phyloP scores from a whole-genome alignment of 2,113 vertebrate species.

The Neotoma lepida region DNA sequence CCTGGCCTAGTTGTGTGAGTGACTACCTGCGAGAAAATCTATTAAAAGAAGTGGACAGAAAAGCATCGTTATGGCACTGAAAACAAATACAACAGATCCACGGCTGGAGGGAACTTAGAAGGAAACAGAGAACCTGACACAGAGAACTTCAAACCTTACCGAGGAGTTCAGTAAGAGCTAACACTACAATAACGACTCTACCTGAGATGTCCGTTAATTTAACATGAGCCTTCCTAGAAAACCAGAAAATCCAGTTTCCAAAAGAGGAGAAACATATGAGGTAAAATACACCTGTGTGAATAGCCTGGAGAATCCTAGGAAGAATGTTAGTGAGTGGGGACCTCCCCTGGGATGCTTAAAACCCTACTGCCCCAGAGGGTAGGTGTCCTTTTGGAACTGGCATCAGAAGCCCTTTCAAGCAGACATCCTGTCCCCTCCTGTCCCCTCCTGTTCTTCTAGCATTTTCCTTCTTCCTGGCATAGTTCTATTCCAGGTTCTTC shows the following conservation, averaged over 20 bases:
- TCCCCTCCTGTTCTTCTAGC: not conserved
- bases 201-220: not conserved
- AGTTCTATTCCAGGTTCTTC: not conserved
- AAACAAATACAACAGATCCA: not conserved
- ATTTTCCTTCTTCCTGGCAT: not conserved
- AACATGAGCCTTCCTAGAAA: not conserved
- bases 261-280: not conserved
- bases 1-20: not conserved
- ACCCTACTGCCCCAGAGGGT: too few relatives aligned
- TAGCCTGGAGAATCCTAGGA: not conserved
- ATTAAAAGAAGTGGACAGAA: not conserved
- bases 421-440: too few relatives aligned
- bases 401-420: not conserved
- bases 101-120: not conserved
- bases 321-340: not conserved
- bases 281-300: not conserved
- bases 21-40: not conserved
- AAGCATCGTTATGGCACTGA: not conserved
- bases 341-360: not conserved
- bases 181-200: not conserved
- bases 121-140: not conserved
- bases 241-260: not conserved
- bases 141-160: constrained; percentile 1
- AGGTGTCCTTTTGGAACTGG: not conserved
- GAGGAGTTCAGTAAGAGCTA: not conserved